phyloP scores from a whole-genome alignment of 2,113 vertebrate genomes.

The Dinomys branickii region DNA sequence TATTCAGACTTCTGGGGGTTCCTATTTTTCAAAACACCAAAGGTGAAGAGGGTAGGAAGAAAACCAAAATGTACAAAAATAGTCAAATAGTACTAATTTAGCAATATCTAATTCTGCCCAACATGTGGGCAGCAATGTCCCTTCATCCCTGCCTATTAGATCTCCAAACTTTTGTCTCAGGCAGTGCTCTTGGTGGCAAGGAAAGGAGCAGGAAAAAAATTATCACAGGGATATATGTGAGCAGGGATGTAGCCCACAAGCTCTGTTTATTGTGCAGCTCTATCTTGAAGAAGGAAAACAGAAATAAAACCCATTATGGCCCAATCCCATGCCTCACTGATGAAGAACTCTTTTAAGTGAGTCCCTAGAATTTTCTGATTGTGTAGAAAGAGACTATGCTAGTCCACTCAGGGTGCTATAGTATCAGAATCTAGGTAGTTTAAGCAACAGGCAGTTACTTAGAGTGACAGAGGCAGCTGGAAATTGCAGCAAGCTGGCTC shows the following conservation, averaged over 20 bases:
- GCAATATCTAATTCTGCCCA: not conserved
- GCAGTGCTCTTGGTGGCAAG: not conserved
- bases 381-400: not conserved
- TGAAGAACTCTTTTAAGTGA: not conserved
- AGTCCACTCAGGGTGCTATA: not conserved
- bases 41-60: not conserved
- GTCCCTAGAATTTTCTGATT: constrained; percentile 2
- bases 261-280: not conserved
- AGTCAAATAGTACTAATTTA: not conserved
- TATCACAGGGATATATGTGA: not conserved
- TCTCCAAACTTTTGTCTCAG: not conserved
- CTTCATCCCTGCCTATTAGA: not conserved
- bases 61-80: not conserved
- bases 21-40: not conserved
- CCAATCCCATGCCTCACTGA: fast-evolving
- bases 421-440: not conserved
- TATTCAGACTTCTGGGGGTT: not conserved
- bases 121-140: not conserved
- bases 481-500: not conserved
- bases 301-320: not conserved
- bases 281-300: not conserved
- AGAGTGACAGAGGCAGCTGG: not conserved
- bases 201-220: constrained; percentile 13
- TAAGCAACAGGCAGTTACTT: not conserved
- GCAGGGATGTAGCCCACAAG: not conserved